Percentiles rank a stretch among this genome's conserved stretches.
Conservation (phyloP, 2,888 invertebrate species). For the Oligia strigilis region DNA sequence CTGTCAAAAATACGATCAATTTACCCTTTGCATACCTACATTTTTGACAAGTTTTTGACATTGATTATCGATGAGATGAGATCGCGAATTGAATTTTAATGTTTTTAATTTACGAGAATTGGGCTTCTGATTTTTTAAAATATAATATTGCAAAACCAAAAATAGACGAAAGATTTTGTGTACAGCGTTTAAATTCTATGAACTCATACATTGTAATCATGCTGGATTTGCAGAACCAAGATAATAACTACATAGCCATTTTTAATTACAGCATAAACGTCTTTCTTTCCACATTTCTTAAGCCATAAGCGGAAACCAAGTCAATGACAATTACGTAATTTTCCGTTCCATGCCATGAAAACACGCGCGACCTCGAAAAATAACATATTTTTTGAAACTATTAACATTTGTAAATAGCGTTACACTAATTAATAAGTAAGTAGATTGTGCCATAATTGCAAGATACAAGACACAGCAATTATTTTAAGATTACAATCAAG, state of each 20-base stretch:
- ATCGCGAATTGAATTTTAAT: too few species aligned
- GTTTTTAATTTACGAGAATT: too few species aligned
- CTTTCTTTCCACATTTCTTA: conserved; percentile 50
- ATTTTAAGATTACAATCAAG: conserved; percentile 55
- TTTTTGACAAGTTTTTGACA: too few species aligned
- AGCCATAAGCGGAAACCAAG: conserved; percentile 55
- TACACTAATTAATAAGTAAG: conserved; percentile 59
- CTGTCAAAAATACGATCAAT: too few species aligned
- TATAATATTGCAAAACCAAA: neutral
- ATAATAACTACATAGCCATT: conserved; percentile 8
- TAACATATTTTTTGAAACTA: conserved; percentile 44
- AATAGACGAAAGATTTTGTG: neutral
- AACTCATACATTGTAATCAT: conserved; percentile 9
- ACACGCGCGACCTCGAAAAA: conserved; percentile 55
- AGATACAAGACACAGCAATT: conserved; percentile 52
- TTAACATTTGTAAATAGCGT: conserved; percentile 54
- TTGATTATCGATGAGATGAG: too few species aligned
- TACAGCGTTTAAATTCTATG: neutral
- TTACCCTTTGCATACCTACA: too few species aligned
- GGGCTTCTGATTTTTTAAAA: too few species aligned
- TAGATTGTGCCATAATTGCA: conserved; percentile 53
- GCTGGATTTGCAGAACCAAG: conserved; percentile 3
- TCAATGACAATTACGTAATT: conserved; percentile 57
- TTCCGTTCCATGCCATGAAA: conserved; percentile 54
- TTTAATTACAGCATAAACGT: conserved; percentile 36